Evolutionary conservation across 2,797 vertebrate species (phyloP).

Genomic region (Typhlichthys subterraneus): DNA sequence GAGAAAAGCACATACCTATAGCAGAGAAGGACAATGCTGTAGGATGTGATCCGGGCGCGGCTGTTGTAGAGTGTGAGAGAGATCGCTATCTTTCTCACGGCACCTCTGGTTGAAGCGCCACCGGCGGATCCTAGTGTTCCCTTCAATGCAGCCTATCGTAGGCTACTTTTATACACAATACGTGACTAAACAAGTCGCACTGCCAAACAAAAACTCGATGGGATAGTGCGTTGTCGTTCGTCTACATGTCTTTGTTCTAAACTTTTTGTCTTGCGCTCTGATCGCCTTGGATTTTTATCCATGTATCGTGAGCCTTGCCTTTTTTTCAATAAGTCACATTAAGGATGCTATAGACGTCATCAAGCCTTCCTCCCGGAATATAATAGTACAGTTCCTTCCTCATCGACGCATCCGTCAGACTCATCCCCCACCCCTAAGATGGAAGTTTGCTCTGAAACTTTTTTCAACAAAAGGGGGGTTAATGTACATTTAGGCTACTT

Average conservation of each 20-base stretch:
- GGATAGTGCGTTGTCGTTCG: slow-evolving; percentile 77
- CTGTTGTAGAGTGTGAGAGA: slow-evolving; percentile 61
- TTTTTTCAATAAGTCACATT: slow-evolving; percentile 88
- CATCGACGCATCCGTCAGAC: slow-evolving; percentile 88
- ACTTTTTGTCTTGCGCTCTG: slow-evolving; percentile 88
- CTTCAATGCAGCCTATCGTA: slow-evolving; percentile 78
- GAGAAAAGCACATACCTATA: slow-evolving; percentile 77
- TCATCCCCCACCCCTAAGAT: slow-evolving; percentile 68
- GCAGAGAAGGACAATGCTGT: slow-evolving; percentile 69
- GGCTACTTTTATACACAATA: slow-evolving; percentile 71
- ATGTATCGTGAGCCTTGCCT: slow-evolving; percentile 84
- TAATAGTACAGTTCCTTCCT: slow-evolving; percentile 91
- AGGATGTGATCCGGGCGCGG: slow-evolving; percentile 76
- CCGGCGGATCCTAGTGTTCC: slow-evolving; percentile 79
- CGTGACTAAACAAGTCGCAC: slow-evolving; percentile 45
- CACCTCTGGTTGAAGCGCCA: slow-evolving; percentile 81
- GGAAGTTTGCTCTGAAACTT: slow-evolving; percentile 77
- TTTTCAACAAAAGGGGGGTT: slow-evolving; percentile 33
- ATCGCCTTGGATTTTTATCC: slow-evolving; percentile 95
- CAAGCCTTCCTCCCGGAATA: slow-evolving; percentile 97
- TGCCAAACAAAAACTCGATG: slow-evolving; percentile 62
- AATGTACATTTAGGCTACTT: slow-evolving; percentile 55
- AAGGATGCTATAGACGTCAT: slow-evolving; percentile 99
- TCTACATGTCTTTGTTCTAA: slow-evolving; percentile 86
- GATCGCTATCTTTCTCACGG: slow-evolving; percentile 76